A percentile compares a stretch with the other conserved stretches of the same genome.
phyloP scores from a whole-genome alignment of 2,113 vertebrate genomes.

The Rhipidura dahli region DNA sequence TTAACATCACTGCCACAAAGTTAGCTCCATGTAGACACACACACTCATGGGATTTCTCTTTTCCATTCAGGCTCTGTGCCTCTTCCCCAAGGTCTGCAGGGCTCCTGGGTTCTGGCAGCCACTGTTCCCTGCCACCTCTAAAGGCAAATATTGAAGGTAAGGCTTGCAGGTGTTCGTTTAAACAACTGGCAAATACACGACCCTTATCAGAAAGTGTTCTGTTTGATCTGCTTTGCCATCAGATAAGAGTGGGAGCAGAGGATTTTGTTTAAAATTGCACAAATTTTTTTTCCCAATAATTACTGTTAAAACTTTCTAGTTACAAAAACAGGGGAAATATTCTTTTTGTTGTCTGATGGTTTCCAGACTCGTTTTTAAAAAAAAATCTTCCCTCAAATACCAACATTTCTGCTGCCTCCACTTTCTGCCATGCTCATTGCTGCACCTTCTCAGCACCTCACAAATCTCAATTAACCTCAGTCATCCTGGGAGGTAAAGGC shows the following conservation, averaged over 20 bases:
- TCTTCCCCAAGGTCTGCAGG: neutral
- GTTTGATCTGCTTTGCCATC: neutral
- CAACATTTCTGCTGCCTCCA: neutral
- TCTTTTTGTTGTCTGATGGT: neutral
- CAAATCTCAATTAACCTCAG: slow-evolving; percentile 52
- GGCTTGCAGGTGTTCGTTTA: neutral
- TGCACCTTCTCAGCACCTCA: neutral
- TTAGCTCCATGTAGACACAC: accelerated
- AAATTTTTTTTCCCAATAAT: accelerated
- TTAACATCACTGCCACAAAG: neutral
- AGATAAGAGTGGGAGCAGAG: neutral
- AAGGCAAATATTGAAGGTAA: slow-evolving; percentile 18
- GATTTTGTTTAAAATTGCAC: neutral
- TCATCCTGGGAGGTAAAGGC: neutral
- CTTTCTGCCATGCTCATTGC: neutral
- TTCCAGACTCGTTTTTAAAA: neutral
- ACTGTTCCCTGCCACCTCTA: neutral
- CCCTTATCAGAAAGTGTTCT: neutral
- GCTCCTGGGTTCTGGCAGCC: neutral
- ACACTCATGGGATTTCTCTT: accelerated
- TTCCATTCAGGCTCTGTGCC: neutral
- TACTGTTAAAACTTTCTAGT: neutral
- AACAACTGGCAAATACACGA: neutral
- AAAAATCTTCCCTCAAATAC: neutral
- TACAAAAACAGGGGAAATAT: neutral